Conservation (phyloP, 2,797 vertebrate species). For the Poecilia velifera region DNA sequence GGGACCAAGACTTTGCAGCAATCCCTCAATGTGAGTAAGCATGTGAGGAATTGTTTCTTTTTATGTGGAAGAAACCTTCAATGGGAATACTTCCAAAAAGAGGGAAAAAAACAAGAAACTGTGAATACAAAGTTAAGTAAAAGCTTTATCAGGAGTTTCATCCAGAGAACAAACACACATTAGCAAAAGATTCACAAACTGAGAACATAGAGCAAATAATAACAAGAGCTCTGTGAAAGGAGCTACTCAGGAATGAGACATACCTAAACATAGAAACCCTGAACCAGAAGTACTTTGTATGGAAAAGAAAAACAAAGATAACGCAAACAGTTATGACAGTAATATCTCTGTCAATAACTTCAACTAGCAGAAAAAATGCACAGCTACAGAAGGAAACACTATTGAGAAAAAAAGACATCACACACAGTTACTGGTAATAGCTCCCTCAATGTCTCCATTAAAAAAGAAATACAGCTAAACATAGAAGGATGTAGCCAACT, state of each 20-base stretch:
- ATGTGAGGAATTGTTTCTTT: neutral
- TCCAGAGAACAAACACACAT: neutral
- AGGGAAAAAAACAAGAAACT: neutral
- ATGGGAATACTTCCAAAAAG: neutral
- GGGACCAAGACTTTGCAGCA: neutral
- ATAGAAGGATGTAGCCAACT: neutral
- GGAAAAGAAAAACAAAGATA: neutral
- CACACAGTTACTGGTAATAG: neutral
- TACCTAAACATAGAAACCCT: neutral
- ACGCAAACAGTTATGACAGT: neutral
- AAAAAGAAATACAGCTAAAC: neutral
- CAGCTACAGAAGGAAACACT: too few relatives aligned
- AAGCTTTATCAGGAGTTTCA: neutral
- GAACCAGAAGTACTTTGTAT: neutral
- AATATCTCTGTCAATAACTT: neutral
- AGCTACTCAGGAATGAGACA: neutral
- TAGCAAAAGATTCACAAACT: neutral
- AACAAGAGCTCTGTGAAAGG: neutral
- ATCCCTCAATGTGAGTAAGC: neutral
- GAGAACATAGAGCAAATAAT: neutral
- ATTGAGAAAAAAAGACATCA: neutral
- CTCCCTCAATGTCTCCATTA: neutral
- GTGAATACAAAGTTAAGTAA: neutral
- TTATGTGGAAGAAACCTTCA: neutral
- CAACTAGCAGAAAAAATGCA: neutral